Evolutionary conservation across 2,113 vertebrate species (phyloP).

Genomic region (Ceuthmochares aereus): DNA sequence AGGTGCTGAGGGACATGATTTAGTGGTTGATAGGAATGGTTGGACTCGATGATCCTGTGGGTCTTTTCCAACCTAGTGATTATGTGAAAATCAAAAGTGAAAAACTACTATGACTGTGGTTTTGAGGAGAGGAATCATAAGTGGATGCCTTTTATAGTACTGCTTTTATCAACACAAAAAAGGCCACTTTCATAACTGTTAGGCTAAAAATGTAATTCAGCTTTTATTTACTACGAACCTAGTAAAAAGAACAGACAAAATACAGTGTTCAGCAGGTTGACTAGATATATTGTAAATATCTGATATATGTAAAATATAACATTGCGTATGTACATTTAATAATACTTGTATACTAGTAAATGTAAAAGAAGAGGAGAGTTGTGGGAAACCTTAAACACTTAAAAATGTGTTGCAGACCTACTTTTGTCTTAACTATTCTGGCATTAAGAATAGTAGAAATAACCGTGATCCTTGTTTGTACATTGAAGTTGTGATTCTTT

Average conservation of each 20-base stretch:
- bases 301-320: neutral
- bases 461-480: neutral
- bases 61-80: no score
- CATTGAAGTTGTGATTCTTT: rapidly evolving
- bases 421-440: neutral
- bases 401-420: neutral
- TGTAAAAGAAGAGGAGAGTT: neutral
- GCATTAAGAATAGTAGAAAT: neutral
- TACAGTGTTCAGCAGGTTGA: neutral
- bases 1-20: no score
- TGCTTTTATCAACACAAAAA: neutral
- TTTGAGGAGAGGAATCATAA: neutral
- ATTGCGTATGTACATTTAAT: neutral
- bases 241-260: neutral
- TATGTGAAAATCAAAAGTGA: neutral
- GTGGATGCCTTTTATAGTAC: neutral
- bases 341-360: neutral
- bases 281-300: neutral
- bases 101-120: neutral
- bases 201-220: neutral
- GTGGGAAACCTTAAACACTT: neutral
- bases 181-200: neutral
- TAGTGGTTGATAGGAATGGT: no score
- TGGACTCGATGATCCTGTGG: no score
- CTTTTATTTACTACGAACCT: neutral